Evolutionary conservation across 1,140 invertebrate genomes (phyloP).

Genomic region (Tyrophagus putrescentiae): DNA sequence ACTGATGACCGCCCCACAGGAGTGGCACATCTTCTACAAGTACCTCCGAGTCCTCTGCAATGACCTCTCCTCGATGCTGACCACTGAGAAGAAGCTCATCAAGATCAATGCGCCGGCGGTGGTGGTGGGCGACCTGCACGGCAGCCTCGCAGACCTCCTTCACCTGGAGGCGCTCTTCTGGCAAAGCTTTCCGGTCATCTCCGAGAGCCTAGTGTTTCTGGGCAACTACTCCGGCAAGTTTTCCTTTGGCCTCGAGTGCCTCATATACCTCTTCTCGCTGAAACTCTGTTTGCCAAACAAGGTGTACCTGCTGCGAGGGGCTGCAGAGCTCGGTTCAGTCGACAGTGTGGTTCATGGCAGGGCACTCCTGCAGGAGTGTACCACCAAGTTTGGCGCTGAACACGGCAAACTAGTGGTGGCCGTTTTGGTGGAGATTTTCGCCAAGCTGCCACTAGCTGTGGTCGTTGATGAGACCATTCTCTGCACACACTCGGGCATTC

Average conservation of each 20-base stretch:
- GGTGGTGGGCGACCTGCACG: conserved; percentile 39
- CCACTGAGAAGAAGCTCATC: conserved; percentile 5
- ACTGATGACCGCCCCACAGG: neutral
- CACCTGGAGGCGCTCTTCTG: conserved; percentile 46
- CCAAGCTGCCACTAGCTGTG: conserved; percentile 51
- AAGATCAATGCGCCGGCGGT: neutral
- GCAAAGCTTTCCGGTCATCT: conserved; percentile 42
- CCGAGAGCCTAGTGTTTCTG: conserved; percentile 45
- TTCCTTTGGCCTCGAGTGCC: conserved; percentile 40
- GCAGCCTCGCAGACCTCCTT: conserved; percentile 43
- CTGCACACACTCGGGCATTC: conserved; percentile 58
- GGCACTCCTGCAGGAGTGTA: conserved; percentile 50
- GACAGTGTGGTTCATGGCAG: neutral
- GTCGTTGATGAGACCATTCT: conserved; percentile 55
- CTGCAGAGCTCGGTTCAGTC: neutral
- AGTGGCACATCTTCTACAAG: neutral
- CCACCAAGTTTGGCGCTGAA: conserved; percentile 47
- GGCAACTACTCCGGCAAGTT: conserved; percentile 53
- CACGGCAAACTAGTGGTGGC: conserved; percentile 48
- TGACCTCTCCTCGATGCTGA: neutral
- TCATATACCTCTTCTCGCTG: conserved; percentile 44
- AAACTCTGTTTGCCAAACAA: conserved; percentile 46
- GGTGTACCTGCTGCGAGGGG: conserved; percentile 44
- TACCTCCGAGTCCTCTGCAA: neutral
- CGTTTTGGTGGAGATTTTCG: conserved; percentile 52